Base-by-base conservation (phyloP, 2,113 vertebrate genomes). In the Malurus cyaneus region DNA sequence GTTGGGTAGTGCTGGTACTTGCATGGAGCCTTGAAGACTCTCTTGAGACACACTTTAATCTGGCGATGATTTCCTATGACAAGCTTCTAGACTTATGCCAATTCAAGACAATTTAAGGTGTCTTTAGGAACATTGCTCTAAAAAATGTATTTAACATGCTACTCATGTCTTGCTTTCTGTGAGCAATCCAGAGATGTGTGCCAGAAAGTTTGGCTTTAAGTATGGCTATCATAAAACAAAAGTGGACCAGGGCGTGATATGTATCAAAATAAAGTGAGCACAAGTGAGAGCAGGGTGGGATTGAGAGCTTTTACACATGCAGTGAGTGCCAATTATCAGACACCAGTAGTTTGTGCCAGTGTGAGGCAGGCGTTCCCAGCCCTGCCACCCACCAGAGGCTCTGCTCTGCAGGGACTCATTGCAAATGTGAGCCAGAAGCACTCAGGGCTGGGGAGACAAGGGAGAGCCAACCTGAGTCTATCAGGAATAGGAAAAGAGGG, bases 61-160 rank as follows among this genome's bases (percentile, higher is more conserved):
- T 66, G 23, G 44, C 25, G 2, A 80, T 47, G 67, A 83, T 77
- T 96, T 74, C 39, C 59, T 70, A 41, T 23, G 34, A 91, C 65
- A 77, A 87, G 56, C 28, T 78, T 88, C 86, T 88, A 47, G 44
- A 80, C 70, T 88, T 90, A 83, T 3, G 8, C 44, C 86, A 92
- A 95, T 82, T 90, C 54, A 80, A 86, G 66, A 61, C 29, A 66
- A 61, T 46, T 89, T 69, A 82, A 88, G 39, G 20, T 67, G 39
- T 2, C 92, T 72, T 78, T 59, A 92, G 79, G 67, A 86, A 83
- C 34, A 42, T 20, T 46, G 14, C 42, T 89, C 62, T 74, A 82
- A 92, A 92, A 95, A 96, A 72, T 77, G 25, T 2, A 24, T 61
- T 28, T 89, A 46, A 17, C 28, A 57, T 21, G 19, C 39, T 88